Evolutionary conservation across 2,113 vertebrate genomes (phyloP).

Genomic region (Cricetomys ansorgei): DNA sequence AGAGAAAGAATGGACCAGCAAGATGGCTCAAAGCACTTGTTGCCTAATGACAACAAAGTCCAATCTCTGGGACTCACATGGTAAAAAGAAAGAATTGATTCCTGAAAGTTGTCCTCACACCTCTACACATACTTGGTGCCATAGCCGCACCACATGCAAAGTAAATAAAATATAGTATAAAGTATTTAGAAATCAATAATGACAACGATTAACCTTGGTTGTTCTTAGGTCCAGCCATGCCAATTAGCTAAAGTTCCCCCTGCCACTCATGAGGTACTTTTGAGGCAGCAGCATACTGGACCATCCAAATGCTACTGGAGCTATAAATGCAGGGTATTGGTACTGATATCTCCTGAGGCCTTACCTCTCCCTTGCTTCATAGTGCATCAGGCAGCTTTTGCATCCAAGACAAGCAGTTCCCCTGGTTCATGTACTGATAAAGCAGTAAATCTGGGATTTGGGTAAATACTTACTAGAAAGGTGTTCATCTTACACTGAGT

Average conservation of each 20-base stretch:
- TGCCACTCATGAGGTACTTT: neutral
- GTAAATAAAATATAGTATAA: neutral
- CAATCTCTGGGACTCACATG: neutral
- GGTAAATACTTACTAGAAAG: conserved; percentile 1
- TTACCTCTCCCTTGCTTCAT: neutral
- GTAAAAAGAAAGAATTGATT: neutral
- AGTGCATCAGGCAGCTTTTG: neutral
- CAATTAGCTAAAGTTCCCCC: neutral
- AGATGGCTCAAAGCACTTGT: neutral
- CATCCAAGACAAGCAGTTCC: neutral
- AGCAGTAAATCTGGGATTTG: neutral
- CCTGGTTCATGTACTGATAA: neutral
- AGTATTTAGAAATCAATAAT: neutral
- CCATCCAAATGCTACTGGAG: neutral
- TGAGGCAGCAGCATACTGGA: neutral
- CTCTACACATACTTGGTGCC: too few species aligned
- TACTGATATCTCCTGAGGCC: neutral
- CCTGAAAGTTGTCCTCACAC: neutral
- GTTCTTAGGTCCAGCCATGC: neutral
- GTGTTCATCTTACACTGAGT: neutral
- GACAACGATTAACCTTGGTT: neutral
- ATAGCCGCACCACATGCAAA: neutral
- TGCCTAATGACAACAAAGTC: neutral
- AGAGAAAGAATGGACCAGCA: neutral
- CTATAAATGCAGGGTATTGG: too few species aligned